Base-by-base conservation (phyloP, 1,140 invertebrate species). In the Drosophila pectinifera region DNA sequence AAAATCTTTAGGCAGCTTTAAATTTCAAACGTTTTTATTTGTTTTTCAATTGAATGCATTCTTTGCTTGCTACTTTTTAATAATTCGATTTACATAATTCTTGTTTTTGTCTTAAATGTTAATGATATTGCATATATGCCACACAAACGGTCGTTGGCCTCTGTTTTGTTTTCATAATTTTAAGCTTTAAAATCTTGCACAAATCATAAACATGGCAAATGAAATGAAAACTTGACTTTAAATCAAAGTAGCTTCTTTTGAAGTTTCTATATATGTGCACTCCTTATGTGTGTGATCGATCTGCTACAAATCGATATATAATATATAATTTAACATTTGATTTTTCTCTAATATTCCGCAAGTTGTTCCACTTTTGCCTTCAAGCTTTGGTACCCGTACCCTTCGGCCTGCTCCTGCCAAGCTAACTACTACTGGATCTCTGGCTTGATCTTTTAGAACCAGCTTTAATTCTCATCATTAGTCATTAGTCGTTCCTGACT, bases 51-150 rank as follows among this genome's bases (percentile, higher is more conserved):
- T 67, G 72, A 86, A 69, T 82, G 61, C 69, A 58, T 80, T 69
- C 31, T 36, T 55, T 54, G 42, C 46, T 63, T 62, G 38, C 54
- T 56, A 64, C 63, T 26, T 22, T 56, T 58, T 54, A 42, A 73
- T 54, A 53, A 53, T 53, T 53, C 77, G 42, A 42, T 80, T 68
- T 84, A 77, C 49, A 78, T 57, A 53, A 53, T 67, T 70, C n/a
- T 53, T 70, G 41, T 26, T 20, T 20, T 48, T 64, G 18, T 18
- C 74, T 86, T 86, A 86, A 64, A 49, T 63, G 26, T 16, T 89
- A 77, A 88, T 89, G 83, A 88, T 88, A 88, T 89, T 88, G 83
- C 84, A 83, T 89, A 83, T 89, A 89, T 80, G 83, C 83, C 83
- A 88, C 83, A 67, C 75, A 80, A 78, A 75, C 76, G 55, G 78